Conservation (phyloP, 2,797 vertebrate genomes). For the Crocidura indochinensis region DNA sequence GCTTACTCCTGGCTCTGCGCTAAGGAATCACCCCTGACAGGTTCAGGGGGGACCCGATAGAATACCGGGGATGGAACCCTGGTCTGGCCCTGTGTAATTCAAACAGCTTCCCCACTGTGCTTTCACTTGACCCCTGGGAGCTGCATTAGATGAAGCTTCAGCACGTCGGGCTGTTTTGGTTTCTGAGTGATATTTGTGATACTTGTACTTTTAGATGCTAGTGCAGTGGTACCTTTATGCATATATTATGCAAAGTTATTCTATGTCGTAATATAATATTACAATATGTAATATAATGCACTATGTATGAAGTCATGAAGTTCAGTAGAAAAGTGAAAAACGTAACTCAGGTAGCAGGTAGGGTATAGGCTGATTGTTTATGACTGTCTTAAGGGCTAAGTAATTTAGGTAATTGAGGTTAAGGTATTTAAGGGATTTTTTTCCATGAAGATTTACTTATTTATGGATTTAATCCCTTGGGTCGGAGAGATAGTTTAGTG, state of each 20-base stretch:
- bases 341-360: conserved; percentile 20
- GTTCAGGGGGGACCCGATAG: too few relatives aligned
- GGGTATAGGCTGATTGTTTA: conserved; percentile 25
- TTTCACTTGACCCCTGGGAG: too few relatives aligned
- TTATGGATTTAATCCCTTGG: conserved; percentile 27
- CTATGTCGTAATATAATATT: too few relatives aligned
- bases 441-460: background rate
- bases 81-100: too few relatives aligned
- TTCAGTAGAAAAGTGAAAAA: conserved; percentile 50
- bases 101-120: too few relatives aligned
- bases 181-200: background rate
- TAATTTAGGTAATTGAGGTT: too few relatives aligned
- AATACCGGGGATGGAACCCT: too few relatives aligned
- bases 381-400: conserved; percentile 69
- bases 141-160: too few relatives aligned
- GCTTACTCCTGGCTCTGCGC: too few relatives aligned
- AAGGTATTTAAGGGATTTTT: background rate
- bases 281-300: too few relatives aligned
- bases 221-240: background rate
- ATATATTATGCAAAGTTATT: too few relatives aligned
- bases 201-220: conserved; percentile 21
- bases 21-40: too few relatives aligned
- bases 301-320: background rate
- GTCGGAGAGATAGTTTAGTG: background rate
- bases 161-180: conserved; percentile 30